Evolutionary conservation across 2,797 vertebrate species (phyloP).

Genomic region (Macroramphosus scolopax): DNA sequence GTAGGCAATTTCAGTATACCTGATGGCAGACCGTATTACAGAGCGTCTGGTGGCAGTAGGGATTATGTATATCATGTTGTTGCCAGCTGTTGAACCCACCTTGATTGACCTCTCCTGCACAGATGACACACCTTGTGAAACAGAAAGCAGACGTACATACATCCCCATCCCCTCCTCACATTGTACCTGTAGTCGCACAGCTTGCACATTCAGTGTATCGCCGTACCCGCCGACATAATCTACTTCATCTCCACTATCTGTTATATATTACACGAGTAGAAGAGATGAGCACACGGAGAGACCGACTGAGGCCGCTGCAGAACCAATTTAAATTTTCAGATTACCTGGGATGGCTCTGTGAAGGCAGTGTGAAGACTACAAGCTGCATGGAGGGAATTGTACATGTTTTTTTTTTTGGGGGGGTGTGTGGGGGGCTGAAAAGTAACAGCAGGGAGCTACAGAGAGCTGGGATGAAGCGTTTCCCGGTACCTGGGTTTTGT

Average conservation of each 20-base stretch:
- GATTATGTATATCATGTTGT: constrained; percentile 54
- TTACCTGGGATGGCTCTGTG: constrained; percentile 42
- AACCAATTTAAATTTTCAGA: constrained; percentile 74
- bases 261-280: constrained; percentile 42
- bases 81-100: constrained; percentile 63
- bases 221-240: constrained; percentile 39
- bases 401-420: constrained; percentile 58
- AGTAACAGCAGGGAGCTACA: no score
- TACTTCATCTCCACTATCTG: constrained; percentile 41
- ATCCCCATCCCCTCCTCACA: constrained; percentile 27
- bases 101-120: constrained; percentile 60
- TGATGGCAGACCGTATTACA: constrained; percentile 43
- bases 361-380: constrained; percentile 30
- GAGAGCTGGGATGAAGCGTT: no score
- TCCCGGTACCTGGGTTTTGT: no score
- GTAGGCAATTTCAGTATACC: constrained; percentile 60
- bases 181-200: constrained; percentile 4
- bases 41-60: constrained; percentile 37
- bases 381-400: constrained; percentile 15
- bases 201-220: constrained; percentile 23
- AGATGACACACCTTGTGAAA: constrained; percentile 47
- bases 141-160: constrained; percentile 26
- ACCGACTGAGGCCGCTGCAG: constrained; percentile 51
- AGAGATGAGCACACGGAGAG: constrained; percentile 49
- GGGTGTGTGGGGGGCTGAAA: no score